phyloP scores from a whole-genome alignment of 2,797 vertebrate genomes.

The Peromyscus aztecus region DNA sequence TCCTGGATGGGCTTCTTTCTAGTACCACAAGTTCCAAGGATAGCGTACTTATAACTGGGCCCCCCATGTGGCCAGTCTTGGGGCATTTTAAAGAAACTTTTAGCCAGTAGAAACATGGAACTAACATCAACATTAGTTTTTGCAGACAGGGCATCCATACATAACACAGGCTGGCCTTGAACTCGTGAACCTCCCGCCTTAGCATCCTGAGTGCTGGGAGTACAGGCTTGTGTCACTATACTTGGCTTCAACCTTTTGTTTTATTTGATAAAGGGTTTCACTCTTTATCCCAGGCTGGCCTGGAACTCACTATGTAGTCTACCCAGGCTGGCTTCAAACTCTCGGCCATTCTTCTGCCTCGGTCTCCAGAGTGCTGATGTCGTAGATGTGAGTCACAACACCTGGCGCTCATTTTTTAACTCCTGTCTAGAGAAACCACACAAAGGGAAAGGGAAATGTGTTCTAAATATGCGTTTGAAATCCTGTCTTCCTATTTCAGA shows the following conservation, averaged over 20 bases:
- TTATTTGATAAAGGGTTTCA: neutral
- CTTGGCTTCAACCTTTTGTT: neutral
- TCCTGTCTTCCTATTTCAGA: neutral
- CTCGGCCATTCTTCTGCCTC: neutral
- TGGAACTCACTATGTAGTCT: neutral
- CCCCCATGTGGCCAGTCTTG: neutral
- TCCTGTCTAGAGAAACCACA: neutral
- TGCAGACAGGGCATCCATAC: neutral
- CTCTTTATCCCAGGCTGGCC: neutral
- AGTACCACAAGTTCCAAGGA: constrained; percentile 3
- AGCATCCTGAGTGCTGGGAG: neutral
- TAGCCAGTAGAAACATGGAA: constrained; percentile 19
- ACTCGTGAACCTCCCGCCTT: neutral
- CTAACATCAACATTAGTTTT: constrained; percentile 15
- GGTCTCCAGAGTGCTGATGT: neutral
- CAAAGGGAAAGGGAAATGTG: constrained; percentile 10
- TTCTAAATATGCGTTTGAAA: neutral
- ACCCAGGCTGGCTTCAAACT: neutral
- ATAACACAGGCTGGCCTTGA: neutral
- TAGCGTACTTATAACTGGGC: constrained; percentile 3
- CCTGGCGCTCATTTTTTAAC: constrained; percentile 15
- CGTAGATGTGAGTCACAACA: neutral
- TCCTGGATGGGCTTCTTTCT: neutral
- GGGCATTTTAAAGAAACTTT: constrained; percentile 29
- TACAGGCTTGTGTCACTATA: neutral